Conservation (phyloP, 2,888 invertebrate species). For the Eilema caniola region DNA sequence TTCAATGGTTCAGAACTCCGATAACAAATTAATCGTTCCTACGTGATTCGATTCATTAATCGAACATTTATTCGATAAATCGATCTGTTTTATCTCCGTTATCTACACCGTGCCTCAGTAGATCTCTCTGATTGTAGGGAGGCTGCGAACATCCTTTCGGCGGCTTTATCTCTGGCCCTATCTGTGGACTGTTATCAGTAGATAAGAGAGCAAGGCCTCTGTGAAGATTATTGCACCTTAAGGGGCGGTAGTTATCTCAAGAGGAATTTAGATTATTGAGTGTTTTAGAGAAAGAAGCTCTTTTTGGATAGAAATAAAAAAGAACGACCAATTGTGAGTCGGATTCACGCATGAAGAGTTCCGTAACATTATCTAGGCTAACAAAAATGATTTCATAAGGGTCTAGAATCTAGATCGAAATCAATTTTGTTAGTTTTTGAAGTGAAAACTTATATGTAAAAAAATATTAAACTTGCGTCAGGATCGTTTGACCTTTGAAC, state of each 20-base stretch:
- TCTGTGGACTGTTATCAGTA: not conserved
- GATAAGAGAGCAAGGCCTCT: not conserved
- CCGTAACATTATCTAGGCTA: too few relatives aligned
- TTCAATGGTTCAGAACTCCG: not conserved
- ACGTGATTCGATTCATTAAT: constrained; percentile 1
- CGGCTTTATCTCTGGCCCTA: not conserved
- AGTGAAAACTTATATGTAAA: too few relatives aligned
- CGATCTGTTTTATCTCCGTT: not conserved
- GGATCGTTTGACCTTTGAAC: too few relatives aligned
- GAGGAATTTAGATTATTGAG: not conserved
- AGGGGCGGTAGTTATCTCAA: not conserved
- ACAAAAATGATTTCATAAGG: too few relatives aligned
- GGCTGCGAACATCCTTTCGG: constrained; percentile 2
- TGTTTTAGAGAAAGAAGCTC: not conserved
- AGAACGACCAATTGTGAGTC: too few relatives aligned
- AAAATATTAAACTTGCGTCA: too few relatives aligned
- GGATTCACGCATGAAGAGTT: too few relatives aligned
- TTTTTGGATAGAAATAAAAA: not conserved
- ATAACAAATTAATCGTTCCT: not conserved
- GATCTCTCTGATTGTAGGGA: not conserved
- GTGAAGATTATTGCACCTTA: not conserved
- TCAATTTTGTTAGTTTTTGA: too few relatives aligned
- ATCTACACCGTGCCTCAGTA: not conserved
- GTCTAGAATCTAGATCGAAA: too few relatives aligned
- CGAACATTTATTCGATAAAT: not conserved